Percentiles rank a stretch among this genome's conserved stretches.
Evolutionary conservation across 2,113 vertebrate genomes (phyloP).

Genomic region (Hepsetus odoe): DNA sequence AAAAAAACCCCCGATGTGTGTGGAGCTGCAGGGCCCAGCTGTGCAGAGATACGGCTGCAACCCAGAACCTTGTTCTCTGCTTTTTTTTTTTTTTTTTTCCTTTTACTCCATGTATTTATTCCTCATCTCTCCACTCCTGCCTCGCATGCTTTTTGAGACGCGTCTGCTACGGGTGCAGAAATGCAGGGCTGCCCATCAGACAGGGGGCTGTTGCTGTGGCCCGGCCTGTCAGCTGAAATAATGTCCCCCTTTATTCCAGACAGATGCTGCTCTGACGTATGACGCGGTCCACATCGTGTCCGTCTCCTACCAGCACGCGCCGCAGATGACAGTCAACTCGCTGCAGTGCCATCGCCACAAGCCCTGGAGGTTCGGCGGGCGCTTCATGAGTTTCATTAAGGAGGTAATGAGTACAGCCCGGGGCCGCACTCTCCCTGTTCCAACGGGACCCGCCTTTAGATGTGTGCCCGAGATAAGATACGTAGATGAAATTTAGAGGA

Average conservation of each 20-base stretch:
- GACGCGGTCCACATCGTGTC: constrained; percentile 98
- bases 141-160: constrained; percentile 31
- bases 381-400: constrained; percentile 98
- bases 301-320: constrained; percentile 95
- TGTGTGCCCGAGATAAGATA: constrained; percentile 3
- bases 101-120: neutral
- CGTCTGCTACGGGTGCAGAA: constrained; percentile 42
- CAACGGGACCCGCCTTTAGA: constrained; percentile 11
- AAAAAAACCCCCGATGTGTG: neutral
- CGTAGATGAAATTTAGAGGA: constrained; percentile 24
- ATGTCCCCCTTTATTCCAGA: constrained; percentile 86
- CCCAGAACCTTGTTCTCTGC: neutral
- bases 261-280: constrained; percentile 96
- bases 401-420: constrained; percentile 81
- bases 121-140: neutral
- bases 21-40: constrained; percentile 23
- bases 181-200: constrained; percentile 14
- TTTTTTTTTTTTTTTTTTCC: neutral
- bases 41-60: constrained; percentile 12
- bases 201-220: constrained; percentile 23
- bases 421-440: constrained; percentile 14
- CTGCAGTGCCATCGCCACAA: constrained; percentile 98
- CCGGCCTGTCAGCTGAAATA: constrained; percentile 62
- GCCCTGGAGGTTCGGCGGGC: constrained; percentile 95
- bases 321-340: constrained; percentile 98